Evolutionary conservation across 2,888 invertebrate genomes (phyloP), one percentile per base, ranked within the genome.

Genomic region (Chaitophorus viminalis): DNA sequence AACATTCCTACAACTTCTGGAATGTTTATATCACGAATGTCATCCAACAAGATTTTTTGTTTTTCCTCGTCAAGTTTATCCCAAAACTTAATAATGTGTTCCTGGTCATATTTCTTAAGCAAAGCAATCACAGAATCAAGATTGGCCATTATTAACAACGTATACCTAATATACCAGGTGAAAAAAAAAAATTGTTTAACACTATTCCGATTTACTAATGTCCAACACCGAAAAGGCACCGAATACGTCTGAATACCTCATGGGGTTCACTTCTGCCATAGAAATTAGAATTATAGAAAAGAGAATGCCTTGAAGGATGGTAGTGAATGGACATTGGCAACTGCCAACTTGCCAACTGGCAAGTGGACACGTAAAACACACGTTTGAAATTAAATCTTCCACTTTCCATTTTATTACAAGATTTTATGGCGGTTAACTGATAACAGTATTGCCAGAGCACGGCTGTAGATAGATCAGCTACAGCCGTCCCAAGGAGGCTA

Each of bases 21-120:
- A 79, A 96, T 92, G 91, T 97, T 94, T 88, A 97, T 92, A 90
- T 94, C 94, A 76, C 92, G 91, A 88, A 97, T 93, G 91, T 96
- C 95, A 81, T 92, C 91, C 72, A 93, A 91, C 88, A 96, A 92
- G 76, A 92, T 91, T 87, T 93, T 92, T 90, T 93, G 93, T 91
- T 97, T 94, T 83, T 93, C 93, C 72, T 93, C 93, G 39, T 92
- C 92, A 36, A 98, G 91, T 90, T 94, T 94, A 90, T 94, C 93
- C 96, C 96, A 97, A 92, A 95, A 97, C 90, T 94, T 93, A 54
- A 98, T 92, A 90, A 98, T 93, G 91, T 98, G 97, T 89, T 95
- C 94, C 92, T 98, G 98, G 88, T 94, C 94, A 91, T 94, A 94
- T 90, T 79, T 81, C 65, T 81, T 79, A 31, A 87, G 79, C 4